Percentiles rank a stretch among this genome's conserved stretches.
These are phyloP conservation scores for Nerophis lumbriciformis DNA, from an alignment of 2,113 vertebrate species.

Conservation along the genomic window DNA sequence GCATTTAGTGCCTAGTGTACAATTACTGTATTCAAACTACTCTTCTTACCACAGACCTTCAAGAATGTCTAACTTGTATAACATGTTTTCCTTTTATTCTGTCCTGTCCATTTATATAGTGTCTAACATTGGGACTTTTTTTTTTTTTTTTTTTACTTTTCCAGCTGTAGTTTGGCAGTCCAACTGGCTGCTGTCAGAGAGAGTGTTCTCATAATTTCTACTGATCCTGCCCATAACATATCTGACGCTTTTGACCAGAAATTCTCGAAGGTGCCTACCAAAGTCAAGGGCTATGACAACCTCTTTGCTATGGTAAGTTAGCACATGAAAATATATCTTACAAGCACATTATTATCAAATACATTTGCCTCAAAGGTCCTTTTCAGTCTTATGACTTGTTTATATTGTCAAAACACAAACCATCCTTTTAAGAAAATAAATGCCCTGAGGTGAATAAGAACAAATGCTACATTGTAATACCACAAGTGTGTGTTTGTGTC, in stretches of 20 bases:
- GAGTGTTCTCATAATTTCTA: conserved; percentile 97
- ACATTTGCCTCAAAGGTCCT: background rate
- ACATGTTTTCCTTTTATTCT: too few relatives aligned
- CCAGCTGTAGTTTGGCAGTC: conserved; percentile 90
- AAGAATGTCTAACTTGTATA: too few relatives aligned
- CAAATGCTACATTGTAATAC: background rate
- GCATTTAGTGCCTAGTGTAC: too few relatives aligned
- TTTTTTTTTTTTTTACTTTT: background rate
- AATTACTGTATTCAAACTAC: too few relatives aligned
- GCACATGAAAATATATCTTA: background rate
- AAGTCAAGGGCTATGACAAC: conserved; percentile 93
- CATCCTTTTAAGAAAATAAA: conserved; percentile 5
- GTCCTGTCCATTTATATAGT: too few relatives aligned
- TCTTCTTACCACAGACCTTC: too few relatives aligned
- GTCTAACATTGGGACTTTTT: background rate
- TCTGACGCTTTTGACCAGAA: conserved; percentile 97
- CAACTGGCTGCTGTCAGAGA: conserved; percentile 90
- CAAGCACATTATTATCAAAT: too few relatives aligned
- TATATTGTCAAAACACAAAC: conserved; percentile 9
- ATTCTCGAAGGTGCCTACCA: conserved; percentile 95
- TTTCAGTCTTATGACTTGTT: conserved; percentile 20
- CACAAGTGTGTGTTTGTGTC: conserved; percentile 1
- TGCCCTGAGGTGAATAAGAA: conserved; percentile 13
- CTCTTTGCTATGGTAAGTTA: conserved; percentile 91
- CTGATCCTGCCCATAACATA: conserved; percentile 95